Evolutionary conservation across 2,797 vertebrate genomes (phyloP).

Genomic region (Buphagus erythrorhynchus): DNA sequence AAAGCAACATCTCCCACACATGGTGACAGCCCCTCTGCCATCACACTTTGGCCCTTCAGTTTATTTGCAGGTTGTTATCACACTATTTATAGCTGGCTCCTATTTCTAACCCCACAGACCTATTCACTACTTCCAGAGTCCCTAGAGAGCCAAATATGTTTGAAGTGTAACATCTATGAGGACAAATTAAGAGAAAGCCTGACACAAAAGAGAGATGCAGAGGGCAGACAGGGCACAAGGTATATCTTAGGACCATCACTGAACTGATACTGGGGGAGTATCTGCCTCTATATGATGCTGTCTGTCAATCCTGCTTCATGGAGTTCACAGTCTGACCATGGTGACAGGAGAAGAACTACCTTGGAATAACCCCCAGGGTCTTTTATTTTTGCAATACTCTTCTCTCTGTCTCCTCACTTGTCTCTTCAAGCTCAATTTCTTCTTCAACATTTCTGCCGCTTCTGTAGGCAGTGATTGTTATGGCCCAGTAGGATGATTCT

Average conservation of each 20-base stretch:
- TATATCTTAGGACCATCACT: not conserved
- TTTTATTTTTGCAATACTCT: not conserved
- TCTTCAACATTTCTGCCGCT: not conserved
- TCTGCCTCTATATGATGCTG: rapidly evolving
- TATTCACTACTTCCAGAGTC: rapidly evolving
- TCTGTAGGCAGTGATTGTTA: not conserved
- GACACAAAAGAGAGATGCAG: not conserved
- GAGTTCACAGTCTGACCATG: not conserved
- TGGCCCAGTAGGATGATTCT: not conserved
- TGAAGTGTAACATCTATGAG: not conserved
- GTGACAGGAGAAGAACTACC: not conserved
- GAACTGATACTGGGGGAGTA: not conserved
- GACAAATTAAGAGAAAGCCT: not conserved
- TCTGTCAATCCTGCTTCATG: not conserved
- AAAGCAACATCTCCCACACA: not conserved
- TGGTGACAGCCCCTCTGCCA: not conserved
- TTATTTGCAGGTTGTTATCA: not conserved
- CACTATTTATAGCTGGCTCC: not conserved
- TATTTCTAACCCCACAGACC: not conserved
- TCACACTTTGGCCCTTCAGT: not conserved
- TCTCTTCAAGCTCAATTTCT: not conserved
- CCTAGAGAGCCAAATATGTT: not conserved
- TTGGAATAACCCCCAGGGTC: not conserved
- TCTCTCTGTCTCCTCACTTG: not conserved
- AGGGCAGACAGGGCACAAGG: not conserved